These are phyloP conservation scores for Crambe crambe DNA, from an alignment of 37 sponge, comb jelly and placozoan species.

Conservation along the genomic window DNA sequence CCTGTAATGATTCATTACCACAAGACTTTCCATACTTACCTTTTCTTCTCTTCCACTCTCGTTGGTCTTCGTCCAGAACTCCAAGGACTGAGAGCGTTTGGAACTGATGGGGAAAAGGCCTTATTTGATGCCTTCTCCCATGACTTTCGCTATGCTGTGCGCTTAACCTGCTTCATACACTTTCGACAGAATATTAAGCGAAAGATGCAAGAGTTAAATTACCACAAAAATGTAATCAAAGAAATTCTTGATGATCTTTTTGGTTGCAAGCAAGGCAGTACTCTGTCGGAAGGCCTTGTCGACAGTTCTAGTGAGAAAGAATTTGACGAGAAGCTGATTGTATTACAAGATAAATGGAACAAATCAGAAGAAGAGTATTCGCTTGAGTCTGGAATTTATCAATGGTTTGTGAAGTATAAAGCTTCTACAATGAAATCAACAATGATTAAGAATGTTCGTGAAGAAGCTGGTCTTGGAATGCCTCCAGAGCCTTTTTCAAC, in stretches of 20 bases:
- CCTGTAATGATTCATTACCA: slow-evolving; percentile 16
- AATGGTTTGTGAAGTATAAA: slow-evolving; percentile 24
- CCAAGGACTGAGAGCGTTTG: slow-evolving; percentile 43
- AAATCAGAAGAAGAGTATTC: not conserved
- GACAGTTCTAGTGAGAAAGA: slow-evolving; percentile 23
- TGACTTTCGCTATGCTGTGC: slow-evolving; percentile 37
- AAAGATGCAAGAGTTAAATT: slow-evolving; percentile 6
- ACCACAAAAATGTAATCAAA: not conserved
- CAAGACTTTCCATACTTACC: slow-evolving; percentile 40
- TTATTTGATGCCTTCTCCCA: slow-evolving; percentile 47
- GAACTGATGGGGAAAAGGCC: too few relatives aligned
- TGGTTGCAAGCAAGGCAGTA: slow-evolving; percentile 22
- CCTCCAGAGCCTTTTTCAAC: slow-evolving; percentile 39
- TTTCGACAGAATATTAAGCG: slow-evolving; percentile 37
- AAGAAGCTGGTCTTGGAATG: slow-evolving; percentile 33
- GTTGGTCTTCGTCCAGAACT: slow-evolving; percentile 42
- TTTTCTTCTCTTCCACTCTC: slow-evolving; percentile 41
- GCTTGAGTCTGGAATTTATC: slow-evolving; percentile 1
- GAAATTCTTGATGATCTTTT: slow-evolving; percentile 38
- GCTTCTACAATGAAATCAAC: slow-evolving; percentile 4
- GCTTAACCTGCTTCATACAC: slow-evolving; percentile 59
- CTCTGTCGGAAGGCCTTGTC: slow-evolving; percentile 31
- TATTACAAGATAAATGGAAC: slow-evolving; percentile 11
- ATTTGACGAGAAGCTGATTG: slow-evolving; percentile 19
- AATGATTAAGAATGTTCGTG: slow-evolving; percentile 24